phyloP scores from a whole-genome alignment of 1,140 invertebrate genomes.

The Cydia strobilella region DNA sequence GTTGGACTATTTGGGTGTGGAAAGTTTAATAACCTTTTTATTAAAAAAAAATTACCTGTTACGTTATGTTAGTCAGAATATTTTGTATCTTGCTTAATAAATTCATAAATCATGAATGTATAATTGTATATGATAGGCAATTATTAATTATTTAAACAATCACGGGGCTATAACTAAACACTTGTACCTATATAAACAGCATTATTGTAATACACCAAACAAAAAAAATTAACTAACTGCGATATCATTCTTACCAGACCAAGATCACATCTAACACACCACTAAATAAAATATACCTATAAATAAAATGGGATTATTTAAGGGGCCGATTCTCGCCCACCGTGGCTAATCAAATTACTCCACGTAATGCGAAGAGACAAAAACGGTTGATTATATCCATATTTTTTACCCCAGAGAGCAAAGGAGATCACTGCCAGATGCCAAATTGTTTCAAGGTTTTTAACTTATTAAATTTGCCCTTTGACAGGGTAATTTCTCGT shows the following conservation, averaged over 20 bases:
- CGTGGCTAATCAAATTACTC: slow-evolving; percentile 72
- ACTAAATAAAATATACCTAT: slow-evolving; percentile 55
- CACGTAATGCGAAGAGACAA: slow-evolving; percentile 65
- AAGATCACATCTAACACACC: neutral
- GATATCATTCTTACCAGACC: neutral
- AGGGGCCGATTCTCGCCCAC: slow-evolving; percentile 61
- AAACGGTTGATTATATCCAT: slow-evolving; percentile 68
- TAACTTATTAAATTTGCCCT: slow-evolving; percentile 25
- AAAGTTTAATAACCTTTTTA: no score
- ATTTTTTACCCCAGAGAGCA: slow-evolving; percentile 59
- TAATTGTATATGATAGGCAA: no score
- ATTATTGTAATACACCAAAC: no score
- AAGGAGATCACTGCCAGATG: slow-evolving; percentile 54
- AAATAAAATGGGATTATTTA: slow-evolving; percentile 68
- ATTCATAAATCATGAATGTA: no score
- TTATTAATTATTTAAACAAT: no score
- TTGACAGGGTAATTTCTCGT: slow-evolving; percentile 3
- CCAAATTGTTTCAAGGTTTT: slow-evolving; percentile 41
- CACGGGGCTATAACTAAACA: no score
- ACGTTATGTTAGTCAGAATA: no score
- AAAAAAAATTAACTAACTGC: neutral
- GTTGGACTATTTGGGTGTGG: no score
- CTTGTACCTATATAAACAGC: no score
- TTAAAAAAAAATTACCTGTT: no score
- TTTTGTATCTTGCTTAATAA: no score